phyloP scores from a whole-genome alignment of 2,797 vertebrate genomes.

The Trachops cirrhosus region DNA sequence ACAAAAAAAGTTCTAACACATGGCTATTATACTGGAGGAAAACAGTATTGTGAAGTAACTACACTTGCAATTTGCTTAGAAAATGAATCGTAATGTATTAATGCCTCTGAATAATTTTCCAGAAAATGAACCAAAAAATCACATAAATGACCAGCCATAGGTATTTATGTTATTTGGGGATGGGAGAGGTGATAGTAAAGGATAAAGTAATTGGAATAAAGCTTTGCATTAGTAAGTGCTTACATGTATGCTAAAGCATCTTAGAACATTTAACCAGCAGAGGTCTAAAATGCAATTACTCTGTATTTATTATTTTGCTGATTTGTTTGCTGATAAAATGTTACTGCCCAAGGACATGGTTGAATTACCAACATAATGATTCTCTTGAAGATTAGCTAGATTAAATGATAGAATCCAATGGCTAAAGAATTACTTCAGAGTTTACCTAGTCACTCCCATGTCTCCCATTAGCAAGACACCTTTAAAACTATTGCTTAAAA shows the following conservation, averaged over 20 bases:
- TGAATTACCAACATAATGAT: conserved; percentile 65
- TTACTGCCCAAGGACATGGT: conserved; percentile 59
- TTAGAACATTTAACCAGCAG: conserved; percentile 8
- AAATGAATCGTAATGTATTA: conserved; percentile 74
- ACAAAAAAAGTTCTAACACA: conserved; percentile 60
- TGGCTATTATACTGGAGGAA: conserved; percentile 63
- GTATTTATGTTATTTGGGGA: not conserved
- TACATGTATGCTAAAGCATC: not conserved
- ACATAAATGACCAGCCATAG: conserved; percentile 39
- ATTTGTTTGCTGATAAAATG: conserved; percentile 70
- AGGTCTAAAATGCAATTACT: conserved; percentile 49
- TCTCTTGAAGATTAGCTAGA: conserved; percentile 13
- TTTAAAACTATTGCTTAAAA: not conserved
- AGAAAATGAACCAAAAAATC: conserved; percentile 70
- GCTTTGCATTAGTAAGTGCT: not conserved
- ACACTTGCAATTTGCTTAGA: conserved; percentile 61
- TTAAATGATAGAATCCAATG: conserved; percentile 47
- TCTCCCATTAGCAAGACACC: not conserved
- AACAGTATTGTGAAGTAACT: conserved; percentile 64
- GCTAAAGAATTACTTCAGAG: conserved; percentile 43
- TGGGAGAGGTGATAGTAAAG: not conserved
- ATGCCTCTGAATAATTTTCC: conserved; percentile 66
- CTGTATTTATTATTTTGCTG: conserved; percentile 60
- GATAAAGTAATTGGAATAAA: not conserved
- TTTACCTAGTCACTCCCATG: conserved; percentile 10